Base-by-base conservation (phyloP, 2,888 invertebrate species). In the Napeogenes inachia region DNA sequence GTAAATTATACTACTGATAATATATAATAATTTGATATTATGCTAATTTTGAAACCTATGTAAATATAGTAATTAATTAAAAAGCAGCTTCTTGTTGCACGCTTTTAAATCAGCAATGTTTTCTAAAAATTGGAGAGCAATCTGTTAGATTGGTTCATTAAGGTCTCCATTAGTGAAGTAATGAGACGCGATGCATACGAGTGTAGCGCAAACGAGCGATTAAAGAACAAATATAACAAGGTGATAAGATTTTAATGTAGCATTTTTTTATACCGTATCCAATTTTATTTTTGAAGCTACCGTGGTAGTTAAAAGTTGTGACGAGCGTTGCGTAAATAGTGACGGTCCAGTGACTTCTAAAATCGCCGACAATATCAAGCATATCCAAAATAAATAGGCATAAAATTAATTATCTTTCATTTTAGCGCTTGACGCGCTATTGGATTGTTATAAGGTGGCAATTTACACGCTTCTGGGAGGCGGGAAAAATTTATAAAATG, bases 121-220 rank as follows among this genome's bases (percentile, higher is more conserved):
- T 81, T 84, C 76, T 81, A 81, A 85, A 87, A 87, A 87, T 89
- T 88, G 80, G 82, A 85, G 87, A 85, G 88, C 89, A 89, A 89
- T 89, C 89, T 85, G 87, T 87, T 89, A 87, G 89, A 89, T 89
- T 89, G 88, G 88, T 87, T 89, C 88, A 89, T 89, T 87, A 88
- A 82, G 78, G 81, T 80, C 81, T 84, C 87, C 89, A 88, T 89
- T 89, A 88, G 87, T 82, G 80, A 75, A 89, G 88, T 89, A 88
- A 89, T 89, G 87, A 89, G 87, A 85, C 87, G 89, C 86, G 86
- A 86, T 89, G 87, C 85, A 89, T 80, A 81, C 75, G 71, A 73
- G 70, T 70, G 66, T 66, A 59, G 59, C 13, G 67, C 73, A 84
- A 76, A 84, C 87, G 79, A 61, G 80, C 77, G 74, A 3, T 42